Base-by-base conservation (phyloP, 2,888 invertebrate genomes). In the Drosophila quinaria region DNA sequence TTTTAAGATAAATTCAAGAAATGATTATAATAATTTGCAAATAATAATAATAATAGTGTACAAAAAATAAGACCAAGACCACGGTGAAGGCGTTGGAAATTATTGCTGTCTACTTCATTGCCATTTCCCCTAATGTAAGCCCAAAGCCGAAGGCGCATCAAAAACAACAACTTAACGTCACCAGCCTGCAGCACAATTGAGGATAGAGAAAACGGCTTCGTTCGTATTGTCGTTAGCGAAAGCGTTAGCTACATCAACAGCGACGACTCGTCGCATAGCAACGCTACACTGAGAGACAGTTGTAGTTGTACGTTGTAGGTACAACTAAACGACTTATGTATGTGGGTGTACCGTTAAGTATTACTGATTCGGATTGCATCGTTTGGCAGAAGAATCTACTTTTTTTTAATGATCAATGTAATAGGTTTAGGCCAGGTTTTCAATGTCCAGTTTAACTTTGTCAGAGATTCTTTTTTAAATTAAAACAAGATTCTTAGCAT, bases 141-240 rank as follows among this genome's bases (percentile, higher is more conserved):
- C 63, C 71, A 77, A 59, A 61, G 42, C 78, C 67, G 70, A 78
- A 62, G 59, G 52, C 78, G 52, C 71, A 55, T 66, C 42, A 67
- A 49, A 60, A 66, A 50, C 63, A 66, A 64, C 51, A 56, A 64
- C 41, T 50, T 31, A 51, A 58, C 56, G 49, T 62, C 51, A 69
- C 9, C 22, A 49, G 46, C 62, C 49, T 59, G 37, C 33, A 60
- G 51, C 58, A 25, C n/a, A 52, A 44, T 54, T 50, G n/a, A 33
- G 33, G n/a, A 62, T 52, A 62, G 31, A 74, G 55, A 68, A 74
- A 62, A 62, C 17, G n/a, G 5, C 44, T 47, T 74, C 49, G 58
- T 47, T 74, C 52, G 58, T 59, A 64, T 41, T 37, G 67, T 49
- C 44, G 31, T 15, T 25, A 19, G 47, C 19, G 17, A 55, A 19